Conservation (phyloP, 2,797 vertebrate species). For the Sebastes iracundus region DNA sequence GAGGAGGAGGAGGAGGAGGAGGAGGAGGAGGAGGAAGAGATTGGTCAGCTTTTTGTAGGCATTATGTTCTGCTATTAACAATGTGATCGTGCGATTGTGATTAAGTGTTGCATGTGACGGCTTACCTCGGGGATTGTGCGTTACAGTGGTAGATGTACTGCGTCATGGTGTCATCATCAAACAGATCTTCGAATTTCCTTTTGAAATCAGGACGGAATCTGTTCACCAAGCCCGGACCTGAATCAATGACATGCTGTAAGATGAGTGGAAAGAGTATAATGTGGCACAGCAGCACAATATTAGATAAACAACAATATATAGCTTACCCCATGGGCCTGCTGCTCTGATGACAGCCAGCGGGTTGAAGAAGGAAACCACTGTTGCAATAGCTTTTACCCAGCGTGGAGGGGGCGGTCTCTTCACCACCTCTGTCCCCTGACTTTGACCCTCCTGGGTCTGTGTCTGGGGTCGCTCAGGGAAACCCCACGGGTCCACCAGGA, state of each 20-base stretch:
- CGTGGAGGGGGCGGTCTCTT: constrained; percentile 78
- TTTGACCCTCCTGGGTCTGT: constrained; percentile 23
- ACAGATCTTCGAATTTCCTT: constrained; percentile 90
- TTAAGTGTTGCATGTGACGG: rapidly evolving
- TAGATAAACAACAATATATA: rapidly evolving
- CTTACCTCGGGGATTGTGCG: constrained; percentile 90
- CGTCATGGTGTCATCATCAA: constrained; percentile 92
- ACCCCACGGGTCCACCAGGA: constrained; percentile 92
- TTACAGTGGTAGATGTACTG: constrained; percentile 96
- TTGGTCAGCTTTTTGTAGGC: not conserved
- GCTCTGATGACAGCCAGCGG: constrained; percentile 90
- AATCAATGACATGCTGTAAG: not conserved
- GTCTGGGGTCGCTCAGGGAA: constrained; percentile 82
- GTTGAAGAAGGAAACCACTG: constrained; percentile 86
- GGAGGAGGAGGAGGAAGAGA: not conserved
- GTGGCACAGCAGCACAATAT: not conserved
- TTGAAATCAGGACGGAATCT: constrained; percentile 92
- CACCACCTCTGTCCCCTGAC: constrained; percentile 67
- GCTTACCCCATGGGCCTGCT: constrained; percentile 89
- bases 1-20: not conserved
- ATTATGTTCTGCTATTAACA: not conserved
- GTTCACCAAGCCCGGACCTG: constrained; percentile 90
- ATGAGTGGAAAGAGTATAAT: not conserved
- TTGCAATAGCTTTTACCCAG: constrained; percentile 85
- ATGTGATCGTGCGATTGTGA: not conserved